Evolutionary conservation across 2,797 vertebrate species (phyloP).

Genomic region (Sebastes iracundus): DNA sequence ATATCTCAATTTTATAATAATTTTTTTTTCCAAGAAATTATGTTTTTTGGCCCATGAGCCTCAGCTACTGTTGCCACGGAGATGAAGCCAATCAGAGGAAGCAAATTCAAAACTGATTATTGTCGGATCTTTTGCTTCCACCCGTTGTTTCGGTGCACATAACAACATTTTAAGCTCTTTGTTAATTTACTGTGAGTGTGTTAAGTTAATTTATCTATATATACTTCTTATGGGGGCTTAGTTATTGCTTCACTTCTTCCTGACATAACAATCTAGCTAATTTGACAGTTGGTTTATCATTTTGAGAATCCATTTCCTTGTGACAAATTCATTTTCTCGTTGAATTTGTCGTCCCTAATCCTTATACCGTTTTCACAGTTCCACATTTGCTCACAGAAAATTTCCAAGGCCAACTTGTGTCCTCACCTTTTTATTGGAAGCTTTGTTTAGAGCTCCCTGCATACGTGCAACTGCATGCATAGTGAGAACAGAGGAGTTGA

Average conservation of each 20-base stretch:
- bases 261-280: background rate
- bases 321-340: background rate
- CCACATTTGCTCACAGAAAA: background rate
- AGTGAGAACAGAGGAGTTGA: background rate
- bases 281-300: background rate
- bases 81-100: background rate
- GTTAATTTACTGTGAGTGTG: background rate
- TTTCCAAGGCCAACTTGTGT: background rate
- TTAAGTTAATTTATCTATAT: background rate
- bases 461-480: background rate
- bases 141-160: background rate
- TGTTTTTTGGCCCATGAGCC: background rate
- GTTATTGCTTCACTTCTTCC: background rate
- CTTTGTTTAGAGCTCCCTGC: background rate
- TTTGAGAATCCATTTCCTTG: background rate
- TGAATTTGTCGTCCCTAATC: background rate
- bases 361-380: background rate
- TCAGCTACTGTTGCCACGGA: background rate
- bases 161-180: background rate
- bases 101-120: background rate
- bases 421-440: background rate
- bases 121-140: background rate
- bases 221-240: background rate
- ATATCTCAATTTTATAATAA: background rate
- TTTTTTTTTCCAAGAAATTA: background rate